phyloP scores from a whole-genome alignment of 1,140 invertebrate species.

The Drosophila asahinai region DNA sequence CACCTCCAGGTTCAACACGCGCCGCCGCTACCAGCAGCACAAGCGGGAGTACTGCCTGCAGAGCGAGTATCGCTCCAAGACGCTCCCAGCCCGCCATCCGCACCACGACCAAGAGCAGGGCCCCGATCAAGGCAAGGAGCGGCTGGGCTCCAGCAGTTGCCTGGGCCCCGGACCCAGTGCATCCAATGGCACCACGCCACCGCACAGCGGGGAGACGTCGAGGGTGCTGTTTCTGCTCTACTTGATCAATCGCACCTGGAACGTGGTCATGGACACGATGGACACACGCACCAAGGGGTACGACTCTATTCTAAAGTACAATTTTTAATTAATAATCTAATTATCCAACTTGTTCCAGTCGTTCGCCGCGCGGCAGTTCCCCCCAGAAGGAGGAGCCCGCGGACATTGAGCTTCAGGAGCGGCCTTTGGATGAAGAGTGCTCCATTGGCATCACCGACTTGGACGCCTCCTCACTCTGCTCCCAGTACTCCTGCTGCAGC shows the following conservation, averaged over 20 bases:
- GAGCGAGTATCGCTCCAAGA: constrained; percentile 71
- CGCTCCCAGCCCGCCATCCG: constrained; percentile 60
- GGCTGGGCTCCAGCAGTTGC: constrained; percentile 60
- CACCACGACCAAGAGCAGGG: constrained; percentile 12
- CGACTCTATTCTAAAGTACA: constrained; percentile 16
- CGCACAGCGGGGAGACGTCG: constrained; percentile 85
- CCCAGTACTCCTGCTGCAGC: constrained; percentile 87
- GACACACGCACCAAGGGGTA: constrained; percentile 87
- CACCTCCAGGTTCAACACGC: constrained; percentile 57
- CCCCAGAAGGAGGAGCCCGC: constrained; percentile 37
- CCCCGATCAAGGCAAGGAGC: constrained; percentile 7
- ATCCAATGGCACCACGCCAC: constrained; percentile 35
- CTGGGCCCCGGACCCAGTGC: constrained; percentile 40
- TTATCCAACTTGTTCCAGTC: constrained; percentile 42
- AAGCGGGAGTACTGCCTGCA: constrained; percentile 68
- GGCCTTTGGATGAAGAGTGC: constrained; percentile 69
- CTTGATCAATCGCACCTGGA: constrained; percentile 90
- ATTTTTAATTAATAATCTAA: no score
- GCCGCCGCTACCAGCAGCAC: constrained; percentile 70
- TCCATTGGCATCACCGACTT: constrained; percentile 81
- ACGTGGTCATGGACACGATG: constrained; percentile 87
- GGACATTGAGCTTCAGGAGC: constrained; percentile 17
- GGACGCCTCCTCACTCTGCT: constrained; percentile 85
- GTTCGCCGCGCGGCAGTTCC: constrained; percentile 35
- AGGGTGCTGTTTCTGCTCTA: constrained; percentile 88